Percentiles rank a stretch among this genome's conserved stretches.
These are phyloP conservation scores for Conger conger DNA, from an alignment of 2,113 vertebrate genomes.

Conservation along the genomic window DNA sequence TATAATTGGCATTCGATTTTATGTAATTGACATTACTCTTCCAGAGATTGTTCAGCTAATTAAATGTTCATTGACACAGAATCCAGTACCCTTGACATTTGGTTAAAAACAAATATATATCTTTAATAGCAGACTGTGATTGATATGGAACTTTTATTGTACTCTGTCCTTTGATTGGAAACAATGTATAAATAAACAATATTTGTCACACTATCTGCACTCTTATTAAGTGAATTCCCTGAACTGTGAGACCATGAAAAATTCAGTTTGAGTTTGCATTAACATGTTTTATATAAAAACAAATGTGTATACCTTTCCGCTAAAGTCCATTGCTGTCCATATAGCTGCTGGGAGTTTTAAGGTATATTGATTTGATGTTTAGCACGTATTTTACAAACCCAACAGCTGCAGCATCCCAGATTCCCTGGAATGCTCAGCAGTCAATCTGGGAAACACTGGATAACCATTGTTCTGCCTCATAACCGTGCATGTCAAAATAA, in stretches of 20 bases:
- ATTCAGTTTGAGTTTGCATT: background rate
- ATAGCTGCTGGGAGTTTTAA: conserved; percentile 2
- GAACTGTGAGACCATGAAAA: conserved; percentile 7
- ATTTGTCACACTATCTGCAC: background rate
- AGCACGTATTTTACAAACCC: background rate
- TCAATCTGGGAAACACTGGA: background rate
- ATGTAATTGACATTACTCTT: background rate
- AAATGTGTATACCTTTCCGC: background rate
- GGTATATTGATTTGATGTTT: background rate
- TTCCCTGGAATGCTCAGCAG: background rate
- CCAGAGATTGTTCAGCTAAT: background rate
- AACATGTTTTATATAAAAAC: background rate
- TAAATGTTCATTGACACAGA: background rate
- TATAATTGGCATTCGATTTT: background rate
- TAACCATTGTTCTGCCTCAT: background rate
- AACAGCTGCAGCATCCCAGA: background rate
- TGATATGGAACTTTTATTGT: background rate
- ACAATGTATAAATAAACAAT: background rate
- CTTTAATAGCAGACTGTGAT: background rate
- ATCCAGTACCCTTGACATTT: background rate
- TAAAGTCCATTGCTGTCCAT: background rate
- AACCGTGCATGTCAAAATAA: background rate
- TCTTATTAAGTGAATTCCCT: conserved; percentile 3
- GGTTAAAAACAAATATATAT: background rate
- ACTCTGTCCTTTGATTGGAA: background rate